These are phyloP conservation scores for Apostichopus japonicus DNA, from an alignment of 35 echinoderm and acorn worm genomes.

Conservation along the genomic window DNA sequence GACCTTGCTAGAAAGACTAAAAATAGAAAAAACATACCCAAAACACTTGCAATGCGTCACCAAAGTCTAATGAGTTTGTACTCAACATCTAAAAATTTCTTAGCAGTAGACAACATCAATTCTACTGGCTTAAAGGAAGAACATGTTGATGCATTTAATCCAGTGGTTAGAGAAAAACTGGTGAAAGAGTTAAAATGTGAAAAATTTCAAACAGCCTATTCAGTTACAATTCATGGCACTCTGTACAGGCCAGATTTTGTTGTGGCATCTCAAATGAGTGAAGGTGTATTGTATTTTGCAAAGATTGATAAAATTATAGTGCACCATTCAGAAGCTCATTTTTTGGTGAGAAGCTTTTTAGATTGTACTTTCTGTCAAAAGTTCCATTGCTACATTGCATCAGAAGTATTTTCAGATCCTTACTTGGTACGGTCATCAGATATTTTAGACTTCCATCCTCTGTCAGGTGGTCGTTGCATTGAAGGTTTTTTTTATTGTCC, in stretches of 20 bases:
- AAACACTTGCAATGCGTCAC: constrained; percentile 43
- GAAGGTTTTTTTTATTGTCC: background rate
- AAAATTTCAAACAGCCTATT: constrained; percentile 26
- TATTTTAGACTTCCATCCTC: constrained; percentile 12
- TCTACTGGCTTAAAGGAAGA: constrained; percentile 28
- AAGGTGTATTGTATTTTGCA: constrained; percentile 34
- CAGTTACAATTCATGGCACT: constrained; percentile 38
- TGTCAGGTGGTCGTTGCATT: background rate
- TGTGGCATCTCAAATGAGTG: constrained; percentile 13
- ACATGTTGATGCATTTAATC: background rate
- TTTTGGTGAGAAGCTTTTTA: background rate
- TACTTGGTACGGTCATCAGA: background rate
- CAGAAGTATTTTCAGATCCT: constrained; percentile 13
- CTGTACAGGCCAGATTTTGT: constrained; percentile 31
- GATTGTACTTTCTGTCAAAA: constrained; percentile 25
- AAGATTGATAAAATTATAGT: constrained; percentile 24
- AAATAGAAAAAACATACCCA: constrained; percentile 20
- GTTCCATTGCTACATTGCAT: constrained; percentile 35
- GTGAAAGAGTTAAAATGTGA: background rate
- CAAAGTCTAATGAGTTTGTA: constrained; percentile 40
- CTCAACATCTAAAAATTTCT: constrained; percentile 26
- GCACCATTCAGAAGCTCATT: constrained; percentile 36
- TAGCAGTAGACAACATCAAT: constrained; percentile 28
- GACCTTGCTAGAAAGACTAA: too few relatives aligned
- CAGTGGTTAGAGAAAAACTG: constrained; percentile 12